phyloP scores from a whole-genome alignment of 2,888 invertebrate species.

The Lochmaea crataegi region DNA sequence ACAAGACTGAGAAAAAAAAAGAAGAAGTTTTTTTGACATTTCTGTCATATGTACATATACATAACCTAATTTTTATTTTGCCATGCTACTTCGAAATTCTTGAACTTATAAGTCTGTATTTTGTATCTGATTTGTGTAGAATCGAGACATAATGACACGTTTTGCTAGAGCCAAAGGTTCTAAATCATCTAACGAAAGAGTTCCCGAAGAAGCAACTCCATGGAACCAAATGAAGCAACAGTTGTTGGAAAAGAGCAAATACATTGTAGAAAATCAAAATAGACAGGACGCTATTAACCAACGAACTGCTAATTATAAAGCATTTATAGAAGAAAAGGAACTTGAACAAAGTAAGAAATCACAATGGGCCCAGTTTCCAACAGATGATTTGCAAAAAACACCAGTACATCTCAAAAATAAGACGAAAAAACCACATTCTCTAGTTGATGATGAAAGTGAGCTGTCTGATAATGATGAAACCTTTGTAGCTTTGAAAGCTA shows the following conservation, averaged over 20 bases:
- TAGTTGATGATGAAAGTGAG: slow-evolving; percentile 7
- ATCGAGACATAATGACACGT: slow-evolving; percentile 71
- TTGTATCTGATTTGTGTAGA: not conserved
- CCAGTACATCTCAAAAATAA: slow-evolving; percentile 33
- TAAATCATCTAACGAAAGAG: slow-evolving; percentile 77
- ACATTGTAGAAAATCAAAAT: slow-evolving; percentile 66
- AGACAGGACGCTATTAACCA: slow-evolving; percentile 60
- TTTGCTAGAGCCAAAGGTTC: slow-evolving; percentile 81
- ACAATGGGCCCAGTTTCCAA: slow-evolving; percentile 71
- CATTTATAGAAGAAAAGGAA: slow-evolving; percentile 62
- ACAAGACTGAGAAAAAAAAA: not conserved
- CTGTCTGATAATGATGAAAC: slow-evolving; percentile 40
- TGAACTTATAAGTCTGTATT: not conserved
- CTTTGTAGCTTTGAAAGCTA: slow-evolving; percentile 41
- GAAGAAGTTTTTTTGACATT: not conserved
- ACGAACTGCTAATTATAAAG: slow-evolving; percentile 53
- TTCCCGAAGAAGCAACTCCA: slow-evolving; percentile 77
- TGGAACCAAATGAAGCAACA: slow-evolving; percentile 80
- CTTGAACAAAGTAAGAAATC: slow-evolving; percentile 65
- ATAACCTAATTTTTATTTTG: not conserved
- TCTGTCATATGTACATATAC: not conserved
- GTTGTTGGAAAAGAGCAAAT: slow-evolving; percentile 67
- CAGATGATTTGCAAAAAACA: slow-evolving; percentile 25
- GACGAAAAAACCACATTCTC: slow-evolving; percentile 2
- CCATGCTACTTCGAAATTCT: not conserved